Conservation (phyloP, 2,113 vertebrate genomes). For the Microtus montanus region DNA sequence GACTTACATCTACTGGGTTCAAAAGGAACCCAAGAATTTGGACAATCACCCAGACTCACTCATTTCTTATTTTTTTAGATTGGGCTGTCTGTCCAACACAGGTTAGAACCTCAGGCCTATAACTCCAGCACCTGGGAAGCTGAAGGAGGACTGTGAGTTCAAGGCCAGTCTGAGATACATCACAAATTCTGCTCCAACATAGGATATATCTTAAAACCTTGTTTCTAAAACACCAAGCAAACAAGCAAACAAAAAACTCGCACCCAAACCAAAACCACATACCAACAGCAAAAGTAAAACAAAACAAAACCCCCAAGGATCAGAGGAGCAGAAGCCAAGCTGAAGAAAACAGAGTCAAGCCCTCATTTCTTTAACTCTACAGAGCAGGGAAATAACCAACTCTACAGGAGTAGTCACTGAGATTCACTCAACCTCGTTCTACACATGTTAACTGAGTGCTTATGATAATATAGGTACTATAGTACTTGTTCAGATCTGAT, state of each 20-base stretch:
- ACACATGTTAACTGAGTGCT: background rate
- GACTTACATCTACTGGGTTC: background rate
- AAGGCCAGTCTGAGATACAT: background rate
- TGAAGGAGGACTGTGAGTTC: background rate
- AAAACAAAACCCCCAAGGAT: background rate
- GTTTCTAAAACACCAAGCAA: background rate
- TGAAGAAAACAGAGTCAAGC: background rate
- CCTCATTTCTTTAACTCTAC: background rate
- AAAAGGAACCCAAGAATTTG: conserved; percentile 12
- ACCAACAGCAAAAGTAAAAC: background rate
- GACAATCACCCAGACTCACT: background rate
- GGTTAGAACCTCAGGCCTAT: background rate
- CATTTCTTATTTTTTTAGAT: conserved; percentile 13
- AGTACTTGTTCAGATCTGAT: background rate
- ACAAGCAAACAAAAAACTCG: background rate
- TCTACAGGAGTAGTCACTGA: background rate
- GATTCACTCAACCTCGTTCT: conserved; percentile 21
- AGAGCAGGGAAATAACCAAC: background rate
- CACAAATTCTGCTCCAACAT: too few relatives aligned
- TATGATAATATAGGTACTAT: conserved; percentile 14
- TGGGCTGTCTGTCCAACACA: background rate
- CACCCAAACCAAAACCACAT: background rate
- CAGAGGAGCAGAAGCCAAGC: background rate
- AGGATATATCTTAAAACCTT: background rate
- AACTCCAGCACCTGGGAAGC: background rate